Evolutionary conservation across 1,140 invertebrate genomes (phyloP), one percentile per base, ranked within the genome.

Genomic region (Acromyrmex charruanus): DNA sequence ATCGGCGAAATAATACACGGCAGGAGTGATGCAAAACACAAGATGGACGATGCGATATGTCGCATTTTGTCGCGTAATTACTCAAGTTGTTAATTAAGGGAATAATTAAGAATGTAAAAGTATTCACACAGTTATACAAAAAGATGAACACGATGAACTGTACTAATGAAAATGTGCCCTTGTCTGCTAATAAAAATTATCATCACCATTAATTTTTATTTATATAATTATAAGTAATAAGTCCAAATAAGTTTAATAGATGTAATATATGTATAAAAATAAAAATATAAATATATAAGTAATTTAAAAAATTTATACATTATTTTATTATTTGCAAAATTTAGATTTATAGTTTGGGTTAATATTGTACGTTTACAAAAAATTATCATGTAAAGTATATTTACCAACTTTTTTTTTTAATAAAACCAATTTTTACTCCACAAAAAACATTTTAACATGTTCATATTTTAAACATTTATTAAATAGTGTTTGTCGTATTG

Each of bases 201-300:
- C 25, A 51, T 53, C 0, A n/a, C 16, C 58, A 75, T 75, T 59
- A 21, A 18, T 49, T 49, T 25, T 69, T 5, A 59, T 35, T 74
- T 74, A 14, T n/a, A 39, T 59, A 39, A 75, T 59, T 75, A 3
- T 9, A 74, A 5, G 55, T 72, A 58, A 74, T 74, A 58, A 55
- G 58, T 74, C 18, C 9, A 35, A n/a, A 14, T 35, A 35, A 74
- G 18, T 58, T 74, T 21, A 74, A 74, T 10, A 31, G 16, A 31
- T 68, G 21, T 68, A 68, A 68, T 39, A 21, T 65, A 1, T 65
- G 9, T 12, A 35, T 35, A 51, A 71, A 28, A 51, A 49, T 69
- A 9, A 7, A 53, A 53, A 51, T 51, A 21, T 25, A 71, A 28
- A 51, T 16, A 71, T 71, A 44, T 6, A 9, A 61, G 3, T 12